Evolutionary conservation across 2,888 invertebrate genomes (phyloP).

Genomic region (Sinopyrophorus schimmeli): DNA sequence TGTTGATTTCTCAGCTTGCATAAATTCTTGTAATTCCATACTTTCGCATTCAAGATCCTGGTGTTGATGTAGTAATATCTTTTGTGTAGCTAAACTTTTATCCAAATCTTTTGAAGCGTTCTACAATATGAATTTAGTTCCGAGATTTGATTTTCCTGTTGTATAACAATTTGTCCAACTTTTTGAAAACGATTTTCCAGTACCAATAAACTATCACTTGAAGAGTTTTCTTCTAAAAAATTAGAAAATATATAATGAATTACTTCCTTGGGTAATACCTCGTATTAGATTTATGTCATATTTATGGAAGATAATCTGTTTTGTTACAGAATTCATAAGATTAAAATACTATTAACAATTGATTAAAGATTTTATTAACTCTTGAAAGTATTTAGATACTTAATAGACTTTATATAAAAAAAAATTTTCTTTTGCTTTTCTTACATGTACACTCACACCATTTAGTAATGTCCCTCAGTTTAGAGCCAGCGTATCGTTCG

Average conservation of each 20-base stretch:
- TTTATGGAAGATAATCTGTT: no score
- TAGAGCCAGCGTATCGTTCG: no score
- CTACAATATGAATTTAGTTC: constrained; percentile 71
- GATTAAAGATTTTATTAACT: no score
- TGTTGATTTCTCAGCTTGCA: constrained; percentile 82
- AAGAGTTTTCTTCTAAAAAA: constrained; percentile 41
- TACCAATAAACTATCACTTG: constrained; percentile 70
- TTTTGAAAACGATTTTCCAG: constrained; percentile 75
- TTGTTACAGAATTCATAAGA: no score
- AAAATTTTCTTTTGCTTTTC: no score
- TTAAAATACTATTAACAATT: no score
- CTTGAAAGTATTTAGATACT: no score
- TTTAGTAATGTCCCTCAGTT: no score
- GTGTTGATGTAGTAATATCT: constrained; percentile 71
- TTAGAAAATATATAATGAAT: background rate
- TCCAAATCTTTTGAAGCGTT: constrained; percentile 72
- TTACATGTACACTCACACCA: no score
- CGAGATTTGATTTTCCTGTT: constrained; percentile 77
- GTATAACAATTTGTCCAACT: constrained; percentile 72
- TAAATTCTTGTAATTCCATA: constrained; percentile 82
- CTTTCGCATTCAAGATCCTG: constrained; percentile 79
- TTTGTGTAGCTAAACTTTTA: constrained; percentile 68
- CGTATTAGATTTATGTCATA: no score
- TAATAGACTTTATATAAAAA: no score
- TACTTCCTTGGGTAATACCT: no score